Conservation (phyloP, 2,888 invertebrate species). For the Leucophenga maculata region DNA sequence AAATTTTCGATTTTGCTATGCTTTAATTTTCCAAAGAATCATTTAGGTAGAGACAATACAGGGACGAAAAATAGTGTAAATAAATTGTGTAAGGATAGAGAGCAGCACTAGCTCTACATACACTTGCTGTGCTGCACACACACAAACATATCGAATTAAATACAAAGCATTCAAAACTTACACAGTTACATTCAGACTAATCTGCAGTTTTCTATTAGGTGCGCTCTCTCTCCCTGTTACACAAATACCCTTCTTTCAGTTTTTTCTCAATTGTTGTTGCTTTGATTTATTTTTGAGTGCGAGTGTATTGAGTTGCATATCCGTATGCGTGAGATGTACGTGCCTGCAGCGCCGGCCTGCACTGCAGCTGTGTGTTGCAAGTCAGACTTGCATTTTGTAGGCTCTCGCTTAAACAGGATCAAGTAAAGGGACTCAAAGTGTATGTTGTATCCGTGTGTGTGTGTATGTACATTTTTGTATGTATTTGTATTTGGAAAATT, state of each 20-base stretch:
- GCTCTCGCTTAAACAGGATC: constrained; percentile 33
- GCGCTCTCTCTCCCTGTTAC: not conserved
- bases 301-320: not conserved
- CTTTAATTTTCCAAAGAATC: not conserved
- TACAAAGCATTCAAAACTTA: not conserved
- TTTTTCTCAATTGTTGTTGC: constrained; percentile 14
- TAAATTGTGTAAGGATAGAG: constrained; percentile 54
- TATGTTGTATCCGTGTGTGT: not conserved
- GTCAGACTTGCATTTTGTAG: constrained; percentile 48
- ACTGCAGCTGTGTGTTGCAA: constrained; percentile 53
- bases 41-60: constrained; percentile 50
- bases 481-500: constrained; percentile 46
- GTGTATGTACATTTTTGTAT: not conserved
- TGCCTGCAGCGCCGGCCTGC: constrained; percentile 20
- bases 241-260: constrained; percentile 1
- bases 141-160: constrained; percentile 11
- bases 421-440: no score
- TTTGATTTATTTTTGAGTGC: not conserved
- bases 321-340: constrained; percentile 13
- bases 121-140: constrained; percentile 54
- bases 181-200: constrained; percentile 25
- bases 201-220: not conserved
- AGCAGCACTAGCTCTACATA: constrained; percentile 39
- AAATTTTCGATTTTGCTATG: not conserved
- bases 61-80: constrained; percentile 50